Conservation (phyloP, 2,888 invertebrate species). For the Lydus trimaculatus region DNA sequence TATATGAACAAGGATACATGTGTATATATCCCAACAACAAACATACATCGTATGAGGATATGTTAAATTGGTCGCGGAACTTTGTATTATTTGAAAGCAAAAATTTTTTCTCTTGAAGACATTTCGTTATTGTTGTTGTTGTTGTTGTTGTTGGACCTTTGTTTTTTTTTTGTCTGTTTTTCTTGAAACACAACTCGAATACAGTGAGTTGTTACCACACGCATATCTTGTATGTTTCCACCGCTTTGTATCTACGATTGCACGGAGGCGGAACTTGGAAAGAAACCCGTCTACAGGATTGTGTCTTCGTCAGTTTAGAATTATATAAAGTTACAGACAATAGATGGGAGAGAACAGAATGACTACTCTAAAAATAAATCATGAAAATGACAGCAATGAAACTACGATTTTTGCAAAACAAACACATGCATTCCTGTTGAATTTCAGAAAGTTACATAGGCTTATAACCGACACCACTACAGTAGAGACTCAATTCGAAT, state of each 20-base stretch:
- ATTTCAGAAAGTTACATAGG: no score
- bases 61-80: slow-evolving; percentile 40
- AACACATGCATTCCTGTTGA: no score
- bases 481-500: no score
- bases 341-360: neutral
- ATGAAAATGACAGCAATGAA: neutral
- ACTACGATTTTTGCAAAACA: no score
- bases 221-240: neutral
- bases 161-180: neutral
- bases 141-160: neutral
- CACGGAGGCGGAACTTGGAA: slow-evolving; percentile 3
- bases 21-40: slow-evolving; percentile 43
- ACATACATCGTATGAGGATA: slow-evolving; percentile 36
- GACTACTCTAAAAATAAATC: neutral
- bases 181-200: neutral
- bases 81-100: slow-evolving; percentile 33
- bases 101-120: slow-evolving; percentile 1
- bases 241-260: neutral
- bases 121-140: neutral
- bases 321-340: neutral
- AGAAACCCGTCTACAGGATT: neutral
- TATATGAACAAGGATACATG: slow-evolving; percentile 43
- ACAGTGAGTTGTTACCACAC: slow-evolving; percentile 1
- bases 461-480: no score
- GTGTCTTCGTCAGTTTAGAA: neutral